Base-by-base conservation (phyloP, 2,888 invertebrate species). In the Tetrapedia diversipes region DNA sequence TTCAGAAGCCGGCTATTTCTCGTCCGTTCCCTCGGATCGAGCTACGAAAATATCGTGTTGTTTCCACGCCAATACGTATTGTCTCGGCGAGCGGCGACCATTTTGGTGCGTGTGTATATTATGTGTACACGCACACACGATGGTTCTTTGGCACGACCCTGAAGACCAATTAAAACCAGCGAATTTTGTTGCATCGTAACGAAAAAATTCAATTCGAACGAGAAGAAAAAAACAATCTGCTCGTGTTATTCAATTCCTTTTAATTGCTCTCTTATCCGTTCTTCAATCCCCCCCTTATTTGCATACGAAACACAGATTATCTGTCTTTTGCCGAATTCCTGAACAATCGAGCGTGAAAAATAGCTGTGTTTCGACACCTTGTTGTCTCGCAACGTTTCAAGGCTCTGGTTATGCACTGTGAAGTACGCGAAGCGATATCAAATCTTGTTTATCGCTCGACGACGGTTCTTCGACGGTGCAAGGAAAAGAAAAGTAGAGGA, bases 41-140 rank as follows among this genome's bases (percentile, higher is more conserved):
- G 73, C 65, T 74, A 73, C 73, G 56, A 54, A 77, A 81, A 77
- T 73, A 80, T 67, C 66, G 59, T 29, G 61, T 37, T 54, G 71
- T 72, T 68, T 69, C 49, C 73, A 70, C 54, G 73, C 66, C 69
- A 77, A 65, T 67, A 59, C 32, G 66, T 39, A 81, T 80, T 80
- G 80, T 80, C 60, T 64, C 49, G 53, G 34, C 49, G 32, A 54
- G 47, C 14, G n/a, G 47, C 64, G n/a, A 1, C 11, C 47, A 29
- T 43, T 24, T 22, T 27, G 19, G 22, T 37, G 59, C 53, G 37
- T 53, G 27, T n/a, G n/a, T n/a, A n/a, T 24, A 37, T 59, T 37
- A 53, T 16, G 39, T 41, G 22, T 34, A 39, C 27, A n/a, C 19
- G 45, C 45, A n/a, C n/a, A n/a, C n/a, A n/a, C n/a, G n/a, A n/a